A percentile compares a stretch with the other conserved stretches of the same genome.
phyloP scores from a whole-genome alignment of 2,888 invertebrate species.

The Leucophenga montana region DNA sequence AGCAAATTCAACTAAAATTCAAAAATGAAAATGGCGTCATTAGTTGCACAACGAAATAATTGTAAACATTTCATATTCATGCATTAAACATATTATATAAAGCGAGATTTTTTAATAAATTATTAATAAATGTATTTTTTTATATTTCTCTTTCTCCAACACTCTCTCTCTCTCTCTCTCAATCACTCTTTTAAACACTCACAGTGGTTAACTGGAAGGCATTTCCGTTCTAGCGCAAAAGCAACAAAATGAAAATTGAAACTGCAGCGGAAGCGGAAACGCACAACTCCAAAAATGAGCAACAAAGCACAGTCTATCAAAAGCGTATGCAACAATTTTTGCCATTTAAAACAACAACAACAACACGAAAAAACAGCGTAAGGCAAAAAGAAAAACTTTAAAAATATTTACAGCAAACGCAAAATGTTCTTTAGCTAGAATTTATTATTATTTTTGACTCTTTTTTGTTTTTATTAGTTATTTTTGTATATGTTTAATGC shows the following conservation, averaged over 20 bases:
- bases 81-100: conserved; percentile 38
- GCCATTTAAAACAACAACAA: conserved; percentile 57
- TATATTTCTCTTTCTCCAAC: conserved; percentile 30
- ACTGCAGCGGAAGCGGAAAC: conserved; percentile 24
- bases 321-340: conserved; percentile 41
- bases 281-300: conserved; percentile 30
- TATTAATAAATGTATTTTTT: conserved; percentile 9
- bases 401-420: conserved; percentile 11
- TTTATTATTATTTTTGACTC: conserved; percentile 64
- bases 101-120: conserved; percentile 21
- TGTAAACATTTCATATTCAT: conserved; percentile 49
- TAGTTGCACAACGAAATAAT: conserved; percentile 33
- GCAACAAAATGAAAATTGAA: conserved; percentile 28
- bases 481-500: conserved; percentile 44
- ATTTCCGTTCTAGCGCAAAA: conserved; percentile 64
- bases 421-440: conserved; percentile 64
- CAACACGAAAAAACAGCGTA: conserved; percentile 48
- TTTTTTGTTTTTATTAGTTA: conserved; percentile 59
- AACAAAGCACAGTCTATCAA: conserved; percentile 53
- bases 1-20: conserved; percentile 10
- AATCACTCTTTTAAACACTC: conserved; percentile 11
- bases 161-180: conserved; percentile 41
- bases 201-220: conserved; percentile 72
- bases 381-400: conserved; percentile 16
- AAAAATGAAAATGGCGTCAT: conserved; percentile 41